These are phyloP conservation scores for Lepidocolaptes lacrymiger DNA, from an alignment of 2,797 vertebrate species.

Conservation along the genomic window DNA sequence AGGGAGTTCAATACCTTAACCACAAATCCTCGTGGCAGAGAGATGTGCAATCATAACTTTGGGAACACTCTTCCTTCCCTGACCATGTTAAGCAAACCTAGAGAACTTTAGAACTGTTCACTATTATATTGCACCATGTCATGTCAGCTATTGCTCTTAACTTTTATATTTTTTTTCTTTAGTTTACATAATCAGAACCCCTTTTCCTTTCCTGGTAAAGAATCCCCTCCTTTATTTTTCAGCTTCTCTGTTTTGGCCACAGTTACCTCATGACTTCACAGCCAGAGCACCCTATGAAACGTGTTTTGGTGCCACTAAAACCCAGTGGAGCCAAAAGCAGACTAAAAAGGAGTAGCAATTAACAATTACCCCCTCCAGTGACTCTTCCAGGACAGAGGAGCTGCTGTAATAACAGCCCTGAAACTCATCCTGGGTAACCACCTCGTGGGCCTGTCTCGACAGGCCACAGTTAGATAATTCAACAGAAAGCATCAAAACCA, in stretches of 20 bases:
- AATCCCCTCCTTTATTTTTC: not conserved
- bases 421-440: not conserved
- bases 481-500: not conserved
- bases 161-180: not conserved
- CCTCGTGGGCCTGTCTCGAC: not conserved
- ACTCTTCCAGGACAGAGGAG: not conserved
- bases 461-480: not conserved
- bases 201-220: not conserved
- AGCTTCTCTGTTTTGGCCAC: not conserved
- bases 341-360: not conserved
- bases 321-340: not conserved
- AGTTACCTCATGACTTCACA: not conserved
- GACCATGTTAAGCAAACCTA: not conserved
- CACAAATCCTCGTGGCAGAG: too few relatives aligned
- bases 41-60: not conserved
- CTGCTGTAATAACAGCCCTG: slow-evolving; percentile 11
- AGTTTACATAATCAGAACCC: not conserved
- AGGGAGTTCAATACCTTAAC: too few relatives aligned
- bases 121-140: not conserved
- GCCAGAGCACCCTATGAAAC: not conserved
- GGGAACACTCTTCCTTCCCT: not conserved
- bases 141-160: not conserved
- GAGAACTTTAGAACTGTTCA: not conserved
- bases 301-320: not conserved
- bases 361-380: not conserved